A percentile compares a stretch with the other conserved stretches of the same genome.
phyloP scores from a whole-genome alignment of 2,888 invertebrate species.

The Andrena camellia region DNA sequence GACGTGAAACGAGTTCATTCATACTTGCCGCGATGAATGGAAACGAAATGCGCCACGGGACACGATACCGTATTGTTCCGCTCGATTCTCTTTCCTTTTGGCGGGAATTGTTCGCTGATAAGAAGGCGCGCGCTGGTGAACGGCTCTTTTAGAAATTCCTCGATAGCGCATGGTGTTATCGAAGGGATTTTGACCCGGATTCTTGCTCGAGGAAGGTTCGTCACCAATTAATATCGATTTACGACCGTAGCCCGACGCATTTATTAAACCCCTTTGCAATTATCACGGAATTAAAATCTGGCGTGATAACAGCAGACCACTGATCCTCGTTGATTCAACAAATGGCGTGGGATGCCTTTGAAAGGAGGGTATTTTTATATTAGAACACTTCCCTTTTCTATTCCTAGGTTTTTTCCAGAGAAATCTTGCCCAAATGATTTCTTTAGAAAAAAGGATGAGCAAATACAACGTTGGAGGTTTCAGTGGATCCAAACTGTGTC shows the following conservation, averaged over 20 bases:
- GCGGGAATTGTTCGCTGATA: conserved; percentile 36
- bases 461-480: background rate
- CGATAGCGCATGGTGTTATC: conserved; percentile 11
- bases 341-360: background rate
- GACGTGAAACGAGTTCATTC: conserved; percentile 76
- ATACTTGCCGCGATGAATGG: conserved; percentile 69
- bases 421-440: too few relatives aligned
- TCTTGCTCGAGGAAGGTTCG: background rate
- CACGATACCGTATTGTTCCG: conserved; percentile 48
- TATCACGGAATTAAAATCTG: background rate
- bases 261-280: background rate
- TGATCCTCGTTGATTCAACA: conserved; percentile 7
- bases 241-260: background rate
- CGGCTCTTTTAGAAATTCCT: conserved; percentile 23
- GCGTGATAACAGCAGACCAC: background rate
- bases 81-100: conserved; percentile 15
- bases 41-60: conserved; percentile 59
- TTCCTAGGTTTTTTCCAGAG: too few relatives aligned
- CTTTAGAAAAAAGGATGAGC: background rate
- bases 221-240: conserved; percentile 30
- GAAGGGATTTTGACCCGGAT: conserved; percentile 23
- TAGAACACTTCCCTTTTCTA: too few relatives aligned
- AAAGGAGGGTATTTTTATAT: too few relatives aligned
- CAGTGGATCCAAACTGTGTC: conserved; percentile 10
- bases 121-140: conserved; percentile 29